Evolutionary conservation across 2,113 vertebrate species (phyloP).

Genomic region (Podocnemis expansa): DNA sequence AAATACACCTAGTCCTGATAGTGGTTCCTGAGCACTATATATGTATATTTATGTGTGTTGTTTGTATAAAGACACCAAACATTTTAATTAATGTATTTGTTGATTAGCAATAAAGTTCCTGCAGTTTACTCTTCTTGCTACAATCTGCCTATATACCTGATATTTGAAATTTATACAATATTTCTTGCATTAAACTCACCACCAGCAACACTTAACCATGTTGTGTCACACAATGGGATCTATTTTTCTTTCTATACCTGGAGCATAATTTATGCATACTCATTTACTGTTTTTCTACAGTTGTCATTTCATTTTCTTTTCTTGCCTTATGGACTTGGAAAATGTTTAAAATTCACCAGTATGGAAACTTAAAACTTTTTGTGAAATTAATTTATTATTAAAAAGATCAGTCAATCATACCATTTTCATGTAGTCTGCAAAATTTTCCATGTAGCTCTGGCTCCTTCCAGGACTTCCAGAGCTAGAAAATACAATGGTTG

Average conservation of each 20-base stretch:
- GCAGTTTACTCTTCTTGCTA: too few species aligned
- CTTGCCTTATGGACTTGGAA: background rate
- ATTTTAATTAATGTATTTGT: background rate
- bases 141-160: too few species aligned
- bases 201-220: background rate
- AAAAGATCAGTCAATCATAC: background rate
- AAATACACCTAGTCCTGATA: too few species aligned
- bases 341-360: background rate
- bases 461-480: background rate
- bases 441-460: background rate
- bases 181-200: background rate
- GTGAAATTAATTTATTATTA: constrained; percentile 14
- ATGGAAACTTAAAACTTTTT: background rate
- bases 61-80: background rate
- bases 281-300: background rate
- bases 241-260: background rate
- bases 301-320: background rate
- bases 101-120: background rate
- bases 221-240: background rate
- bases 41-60: too few species aligned
- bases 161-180: background rate
- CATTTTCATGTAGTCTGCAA: background rate
- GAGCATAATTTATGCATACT: background rate
- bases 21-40: too few species aligned
- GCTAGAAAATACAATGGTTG: background rate